Evolutionary conservation across 2,888 invertebrate genomes (phyloP).

Genomic region (Mystacides longicornis): DNA sequence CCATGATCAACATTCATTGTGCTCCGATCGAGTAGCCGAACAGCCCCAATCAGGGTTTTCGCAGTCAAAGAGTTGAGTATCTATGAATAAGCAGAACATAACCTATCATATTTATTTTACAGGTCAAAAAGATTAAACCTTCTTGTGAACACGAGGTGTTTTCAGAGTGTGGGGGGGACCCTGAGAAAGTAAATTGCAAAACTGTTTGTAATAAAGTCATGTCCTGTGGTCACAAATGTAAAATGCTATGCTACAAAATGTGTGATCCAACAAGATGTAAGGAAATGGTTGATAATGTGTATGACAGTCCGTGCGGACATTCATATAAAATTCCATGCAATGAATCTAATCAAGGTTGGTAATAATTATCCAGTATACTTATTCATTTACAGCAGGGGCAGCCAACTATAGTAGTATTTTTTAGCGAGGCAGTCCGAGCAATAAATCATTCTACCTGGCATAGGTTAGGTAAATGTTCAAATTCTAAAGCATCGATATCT

Average conservation of each 20-base stretch:
- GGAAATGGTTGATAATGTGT: constrained; percentile 29
- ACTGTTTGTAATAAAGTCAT: constrained; percentile 41
- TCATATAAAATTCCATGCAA: constrained; percentile 39
- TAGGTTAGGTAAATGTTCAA: no score
- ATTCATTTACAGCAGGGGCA: background rate
- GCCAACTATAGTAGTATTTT: background rate
- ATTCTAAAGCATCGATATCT: no score
- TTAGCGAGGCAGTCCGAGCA: no score
- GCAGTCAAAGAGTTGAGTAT: no score
- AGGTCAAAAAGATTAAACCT: constrained; percentile 32
- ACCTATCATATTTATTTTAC: no score
- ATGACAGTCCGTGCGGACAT: constrained; percentile 45
- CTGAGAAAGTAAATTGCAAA: constrained; percentile 34
- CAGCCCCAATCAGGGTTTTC: no score
- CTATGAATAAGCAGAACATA: no score
- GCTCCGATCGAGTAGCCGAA: no score
- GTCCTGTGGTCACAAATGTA: constrained; percentile 47
- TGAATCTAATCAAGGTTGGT: constrained; percentile 22
- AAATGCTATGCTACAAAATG: constrained; percentile 33
- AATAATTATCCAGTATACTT: background rate
- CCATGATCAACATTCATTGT: no score
- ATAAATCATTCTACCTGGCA: no score
- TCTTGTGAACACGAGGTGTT: constrained; percentile 40
- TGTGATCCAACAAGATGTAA: constrained; percentile 37
- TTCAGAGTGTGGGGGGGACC: constrained; percentile 36